Percentiles rank a stretch among this genome's conserved stretches.
These are phyloP conservation scores for Lycocorax pyrrhopterus DNA, from an alignment of 2,113 vertebrate species.

Conservation along the genomic window DNA sequence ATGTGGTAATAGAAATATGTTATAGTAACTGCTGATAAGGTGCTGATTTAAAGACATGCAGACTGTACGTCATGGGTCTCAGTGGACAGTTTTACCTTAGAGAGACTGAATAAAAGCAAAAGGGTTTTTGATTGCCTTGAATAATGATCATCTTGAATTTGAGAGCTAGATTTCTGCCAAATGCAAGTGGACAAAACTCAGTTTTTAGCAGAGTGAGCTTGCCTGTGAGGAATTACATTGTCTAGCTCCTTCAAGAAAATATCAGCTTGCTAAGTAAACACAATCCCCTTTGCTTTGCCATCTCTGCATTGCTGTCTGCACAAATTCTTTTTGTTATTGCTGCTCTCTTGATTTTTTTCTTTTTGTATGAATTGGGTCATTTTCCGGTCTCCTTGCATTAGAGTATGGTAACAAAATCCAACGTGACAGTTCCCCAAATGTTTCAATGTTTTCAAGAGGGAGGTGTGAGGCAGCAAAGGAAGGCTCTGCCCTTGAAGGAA, in stretches of 20 bases:
- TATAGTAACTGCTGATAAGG: not conserved
- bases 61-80: not conserved
- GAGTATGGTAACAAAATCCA: not conserved
- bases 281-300: not conserved
- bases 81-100: not conserved
- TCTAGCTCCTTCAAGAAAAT: not conserved
- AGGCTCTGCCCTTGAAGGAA: not conserved
- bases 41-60: not conserved
- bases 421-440: slow-evolving; percentile 6
- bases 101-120: not conserved
- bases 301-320: not conserved
- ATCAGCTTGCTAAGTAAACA: not conserved
- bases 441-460: not conserved
- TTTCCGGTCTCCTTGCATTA: not conserved
- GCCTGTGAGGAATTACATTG: not conserved
- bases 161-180: not conserved
- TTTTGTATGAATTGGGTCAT: not conserved
- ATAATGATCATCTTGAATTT: not conserved
- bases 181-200: not conserved
- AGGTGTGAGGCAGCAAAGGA: not conserved
- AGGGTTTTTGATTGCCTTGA: not conserved
- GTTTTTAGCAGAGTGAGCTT: not conserved
- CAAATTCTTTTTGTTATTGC: not conserved
- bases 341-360: not conserved
- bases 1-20: not conserved